These are phyloP conservation scores for Pteronotus mesoamericanus DNA, from an alignment of 2,797 vertebrate species.

Conservation along the genomic window DNA sequence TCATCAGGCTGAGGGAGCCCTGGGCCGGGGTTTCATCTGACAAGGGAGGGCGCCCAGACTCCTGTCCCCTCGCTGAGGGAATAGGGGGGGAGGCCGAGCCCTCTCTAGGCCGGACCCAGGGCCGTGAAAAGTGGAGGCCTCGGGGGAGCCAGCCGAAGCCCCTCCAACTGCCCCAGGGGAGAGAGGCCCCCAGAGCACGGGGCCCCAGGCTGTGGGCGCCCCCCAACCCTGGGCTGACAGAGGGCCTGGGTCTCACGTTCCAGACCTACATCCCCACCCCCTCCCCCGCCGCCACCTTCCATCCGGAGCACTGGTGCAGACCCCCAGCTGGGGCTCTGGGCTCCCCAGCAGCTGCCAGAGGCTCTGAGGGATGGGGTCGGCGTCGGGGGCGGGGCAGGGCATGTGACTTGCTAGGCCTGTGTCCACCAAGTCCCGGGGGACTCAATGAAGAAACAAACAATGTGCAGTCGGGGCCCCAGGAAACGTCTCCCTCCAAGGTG, in stretches of 20 bases:
- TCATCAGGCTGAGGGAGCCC: slow-evolving; percentile 70
- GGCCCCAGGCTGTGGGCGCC: accelerated
- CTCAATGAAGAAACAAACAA: accelerated
- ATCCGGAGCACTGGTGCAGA: neutral
- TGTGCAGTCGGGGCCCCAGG: accelerated
- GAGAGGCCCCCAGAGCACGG: neutral
- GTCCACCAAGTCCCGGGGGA: neutral
- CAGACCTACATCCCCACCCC: accelerated
- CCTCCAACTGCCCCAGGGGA: neutral
- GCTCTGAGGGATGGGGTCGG: accelerated
- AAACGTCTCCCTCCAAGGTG: accelerated
- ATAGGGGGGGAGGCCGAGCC: neutral
- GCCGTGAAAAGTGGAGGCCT: neutral
- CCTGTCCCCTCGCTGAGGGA: slow-evolving; percentile 38
- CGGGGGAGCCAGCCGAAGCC: neutral
- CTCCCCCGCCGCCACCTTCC: neutral
- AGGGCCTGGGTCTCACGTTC: neutral
- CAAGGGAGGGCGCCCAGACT: slow-evolving; percentile 65
- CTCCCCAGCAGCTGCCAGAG: neutral
- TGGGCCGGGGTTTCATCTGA: slow-evolving; percentile 73
- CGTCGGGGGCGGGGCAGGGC: no score
- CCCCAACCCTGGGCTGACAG: neutral
- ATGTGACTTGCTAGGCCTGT: neutral
- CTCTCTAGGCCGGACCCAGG: slow-evolving; percentile 20
- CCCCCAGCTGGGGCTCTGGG: neutral